phyloP scores from a whole-genome alignment of 2,113 vertebrate species.

The Rana temporaria region DNA sequence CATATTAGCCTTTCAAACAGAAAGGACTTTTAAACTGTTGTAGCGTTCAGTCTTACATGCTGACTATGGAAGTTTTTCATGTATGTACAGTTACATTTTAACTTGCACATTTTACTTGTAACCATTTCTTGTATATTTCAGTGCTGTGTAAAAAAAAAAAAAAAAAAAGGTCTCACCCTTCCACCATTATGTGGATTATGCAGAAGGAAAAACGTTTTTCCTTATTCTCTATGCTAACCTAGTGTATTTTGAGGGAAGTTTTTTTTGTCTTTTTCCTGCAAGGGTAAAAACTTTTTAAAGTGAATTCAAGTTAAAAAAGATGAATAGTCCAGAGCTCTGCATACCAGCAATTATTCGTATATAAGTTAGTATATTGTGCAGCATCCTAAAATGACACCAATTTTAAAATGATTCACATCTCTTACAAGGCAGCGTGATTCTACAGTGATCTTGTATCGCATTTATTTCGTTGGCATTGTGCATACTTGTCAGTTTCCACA shows the following conservation, averaged over 20 bases:
- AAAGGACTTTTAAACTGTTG: neutral
- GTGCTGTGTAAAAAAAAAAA: conserved; percentile 23
- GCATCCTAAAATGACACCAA: too few species aligned
- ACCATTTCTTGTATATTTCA: conserved; percentile 14
- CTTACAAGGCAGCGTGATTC: too few species aligned
- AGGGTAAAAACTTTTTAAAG: too few species aligned
- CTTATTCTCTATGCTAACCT: conserved; percentile 27
- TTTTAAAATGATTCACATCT: too few species aligned
- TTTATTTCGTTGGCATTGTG: too few species aligned
- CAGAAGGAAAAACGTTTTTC: conserved; percentile 7
- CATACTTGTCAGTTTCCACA: too few species aligned
- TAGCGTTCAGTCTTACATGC: conserved; percentile 3
- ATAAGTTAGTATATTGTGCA: too few species aligned
- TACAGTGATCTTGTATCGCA: too few species aligned
- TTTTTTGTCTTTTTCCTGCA: neutral
- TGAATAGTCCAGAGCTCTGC: too few species aligned
- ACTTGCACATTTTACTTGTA: neutral
- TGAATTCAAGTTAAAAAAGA: too few species aligned
- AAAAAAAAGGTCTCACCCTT: neutral
- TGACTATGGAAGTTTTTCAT: neutral
- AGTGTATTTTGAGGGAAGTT: neutral
- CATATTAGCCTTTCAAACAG: neutral
- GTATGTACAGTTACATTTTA: neutral
- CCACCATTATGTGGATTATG: conserved; percentile 1
- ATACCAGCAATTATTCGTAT: too few species aligned